phyloP scores from a whole-genome alignment of 1,140 invertebrate species.

The Euura saliciscinereae region DNA sequence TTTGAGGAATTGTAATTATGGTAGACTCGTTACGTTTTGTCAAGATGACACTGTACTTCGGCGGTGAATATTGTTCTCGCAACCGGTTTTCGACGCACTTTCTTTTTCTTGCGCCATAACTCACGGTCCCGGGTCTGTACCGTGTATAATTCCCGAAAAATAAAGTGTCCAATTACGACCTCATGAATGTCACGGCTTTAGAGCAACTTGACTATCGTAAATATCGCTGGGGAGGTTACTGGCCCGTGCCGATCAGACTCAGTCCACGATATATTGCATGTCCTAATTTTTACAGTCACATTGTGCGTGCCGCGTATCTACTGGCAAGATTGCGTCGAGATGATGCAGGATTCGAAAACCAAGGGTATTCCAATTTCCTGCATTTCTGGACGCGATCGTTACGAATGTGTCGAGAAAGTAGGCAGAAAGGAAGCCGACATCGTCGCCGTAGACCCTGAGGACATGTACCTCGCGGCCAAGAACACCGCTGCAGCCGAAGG shows the following conservation, averaged over 20 bases:
- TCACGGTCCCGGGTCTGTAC: too few relatives aligned
- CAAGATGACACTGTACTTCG: too few relatives aligned
- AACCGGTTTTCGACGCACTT: neutral
- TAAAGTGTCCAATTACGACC: too few relatives aligned
- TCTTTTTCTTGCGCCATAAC: neutral
- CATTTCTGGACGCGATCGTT: slow-evolving; percentile 72
- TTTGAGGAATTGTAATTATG: too few relatives aligned
- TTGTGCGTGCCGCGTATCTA: slow-evolving; percentile 73
- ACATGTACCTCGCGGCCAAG: slow-evolving; percentile 81
- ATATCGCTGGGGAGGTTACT: too few relatives aligned
- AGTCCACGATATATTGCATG: too few relatives aligned
- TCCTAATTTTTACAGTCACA: slow-evolving; percentile 60
- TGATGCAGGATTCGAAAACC: slow-evolving; percentile 68
- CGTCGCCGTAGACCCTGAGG: slow-evolving; percentile 80
- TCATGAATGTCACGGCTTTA: too few relatives aligned
- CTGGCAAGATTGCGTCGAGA: slow-evolving; percentile 66
- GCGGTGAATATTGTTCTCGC: neutral
- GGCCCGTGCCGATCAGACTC: too few relatives aligned
- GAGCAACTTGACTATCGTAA: too few relatives aligned
- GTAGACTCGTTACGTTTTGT: too few relatives aligned
- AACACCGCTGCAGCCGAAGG: slow-evolving; percentile 67
- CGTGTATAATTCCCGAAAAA: too few relatives aligned
- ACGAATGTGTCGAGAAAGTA: slow-evolving; percentile 76
- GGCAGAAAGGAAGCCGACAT: slow-evolving; percentile 79
- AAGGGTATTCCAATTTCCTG: slow-evolving; percentile 69